Conservation (phyloP, 2,888 invertebrate genomes). For the Chaitophorus viminalis region DNA sequence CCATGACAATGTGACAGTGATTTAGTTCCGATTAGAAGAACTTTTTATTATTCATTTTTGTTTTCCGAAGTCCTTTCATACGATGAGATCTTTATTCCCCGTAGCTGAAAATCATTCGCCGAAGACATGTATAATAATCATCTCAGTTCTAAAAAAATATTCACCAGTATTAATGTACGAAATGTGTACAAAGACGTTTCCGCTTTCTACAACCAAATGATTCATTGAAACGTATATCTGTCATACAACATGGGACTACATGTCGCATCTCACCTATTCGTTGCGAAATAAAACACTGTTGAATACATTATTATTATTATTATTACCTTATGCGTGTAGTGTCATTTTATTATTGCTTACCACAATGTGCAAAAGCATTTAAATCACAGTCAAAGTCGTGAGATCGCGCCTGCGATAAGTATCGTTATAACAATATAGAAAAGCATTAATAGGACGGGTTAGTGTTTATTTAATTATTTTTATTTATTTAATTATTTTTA, state of each 20-base stretch:
- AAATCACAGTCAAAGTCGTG: conserved; percentile 22
- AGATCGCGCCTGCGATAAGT: not conserved
- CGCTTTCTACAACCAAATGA: not conserved
- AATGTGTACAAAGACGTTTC: not conserved
- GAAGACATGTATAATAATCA: not conserved
- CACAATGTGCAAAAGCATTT: not conserved
- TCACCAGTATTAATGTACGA: too few species aligned
- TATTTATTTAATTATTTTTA: not conserved
- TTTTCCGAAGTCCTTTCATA: not conserved
- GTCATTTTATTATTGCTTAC: not conserved
- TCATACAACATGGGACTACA: too few species aligned
- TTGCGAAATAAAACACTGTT: not conserved
- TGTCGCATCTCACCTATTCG: not conserved
- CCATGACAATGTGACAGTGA: too few species aligned
- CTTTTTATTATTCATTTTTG: not conserved
- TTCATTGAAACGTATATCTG: not conserved
- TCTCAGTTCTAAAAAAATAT: not conserved
- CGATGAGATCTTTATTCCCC: not conserved
- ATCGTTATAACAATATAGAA: not conserved
- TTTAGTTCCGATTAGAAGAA: too few species aligned
- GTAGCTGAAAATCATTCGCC: not conserved
- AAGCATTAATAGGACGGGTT: conserved; percentile 1
- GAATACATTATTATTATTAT: too few species aligned
- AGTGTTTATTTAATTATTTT: not conserved
- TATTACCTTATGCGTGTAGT: too few species aligned